phyloP scores from a whole-genome alignment of 2,113 vertebrate genomes.

The Tylochromis polylepis region DNA sequence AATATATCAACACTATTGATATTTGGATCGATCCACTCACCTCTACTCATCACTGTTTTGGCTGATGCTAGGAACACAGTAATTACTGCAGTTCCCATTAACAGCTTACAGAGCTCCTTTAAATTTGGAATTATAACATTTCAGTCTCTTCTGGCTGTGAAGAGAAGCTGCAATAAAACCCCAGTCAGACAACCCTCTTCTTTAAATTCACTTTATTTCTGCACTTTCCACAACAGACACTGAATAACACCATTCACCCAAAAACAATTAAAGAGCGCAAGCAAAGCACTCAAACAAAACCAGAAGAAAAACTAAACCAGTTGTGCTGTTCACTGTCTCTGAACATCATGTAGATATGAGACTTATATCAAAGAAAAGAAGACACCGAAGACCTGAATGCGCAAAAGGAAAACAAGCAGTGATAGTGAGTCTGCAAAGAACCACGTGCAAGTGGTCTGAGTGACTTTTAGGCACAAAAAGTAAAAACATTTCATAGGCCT shows the following conservation, averaged over 20 bases:
- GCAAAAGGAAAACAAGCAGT: not conserved
- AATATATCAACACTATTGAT: not conserved
- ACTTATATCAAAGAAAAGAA: not conserved
- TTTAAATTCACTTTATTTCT: not conserved
- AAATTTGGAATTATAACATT: rapidly evolving
- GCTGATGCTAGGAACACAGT: not conserved
- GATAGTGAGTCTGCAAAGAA: not conserved
- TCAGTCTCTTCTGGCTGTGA: not conserved
- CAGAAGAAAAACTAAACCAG: rapidly evolving
- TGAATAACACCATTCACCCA: not conserved
- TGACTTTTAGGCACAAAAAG: not conserved
- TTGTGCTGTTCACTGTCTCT: not conserved
- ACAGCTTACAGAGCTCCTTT: rapidly evolving
- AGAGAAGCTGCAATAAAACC: not conserved
- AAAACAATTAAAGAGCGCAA: not conserved
- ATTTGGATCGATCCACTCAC: not conserved
- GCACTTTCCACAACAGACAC: not conserved
- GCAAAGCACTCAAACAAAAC: not conserved
- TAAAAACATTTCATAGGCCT: not conserved
- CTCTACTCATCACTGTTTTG: not conserved
- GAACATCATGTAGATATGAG: not conserved
- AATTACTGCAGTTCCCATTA: rapidly evolving
- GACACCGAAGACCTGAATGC: rapidly evolving
- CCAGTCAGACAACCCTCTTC: not conserved
- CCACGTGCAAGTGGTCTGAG: not conserved